Evolutionary conservation across 2,113 vertebrate genomes (phyloP), one percentile per base, ranked within the genome.

Genomic region (Lophochroa leadbeateri): DNA sequence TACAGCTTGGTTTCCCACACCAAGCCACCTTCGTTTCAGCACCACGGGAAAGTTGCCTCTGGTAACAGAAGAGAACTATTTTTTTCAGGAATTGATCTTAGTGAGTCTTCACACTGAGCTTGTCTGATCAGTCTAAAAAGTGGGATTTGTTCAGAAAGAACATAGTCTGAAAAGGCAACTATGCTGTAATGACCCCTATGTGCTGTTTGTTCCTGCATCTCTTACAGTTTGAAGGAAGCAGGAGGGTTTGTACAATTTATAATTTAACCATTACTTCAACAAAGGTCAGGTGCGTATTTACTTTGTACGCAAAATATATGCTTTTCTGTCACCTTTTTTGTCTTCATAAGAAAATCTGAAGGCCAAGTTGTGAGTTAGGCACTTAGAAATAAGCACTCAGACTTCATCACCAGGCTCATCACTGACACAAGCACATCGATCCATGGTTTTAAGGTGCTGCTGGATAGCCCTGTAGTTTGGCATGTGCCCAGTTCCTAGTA

Each of bases 401-500:
- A 74, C 2, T 69, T 85, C 17, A 71, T 46, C 52, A 91, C 39
- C 55, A 75, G 58, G 10, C 44, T 82, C 8, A 19, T 61, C 49
- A 52, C 3, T 87, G 74, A 25, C 11, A 47, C 6, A 31, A 78
- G 41, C 17, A 61, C 10, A 33, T 33, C 17, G 35, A 6, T 35
- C 3, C 21, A 8, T 23, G 10, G 33, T 27, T 72, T 55, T 43
- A 77, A 17, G 27, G 15, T 65, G 17, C n/a, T 76, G 10, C 15
- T 68, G 13, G 1, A 31, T 67, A 71, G 21, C 4, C 50, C 13
- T 47, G 21, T 76, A 23, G 49, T 29, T 65, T 69, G 21, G 8
- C 8, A 13, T 0, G 0, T 58, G 29, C 14, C 27, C 0, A 0
- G 4, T 39, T 75, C 17, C 35, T 65, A 39, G 61, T 0, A 77